These are phyloP conservation scores for Jordanella pulchra DNA, from an alignment of 2,797 vertebrate species.

Conservation along the genomic window DNA sequence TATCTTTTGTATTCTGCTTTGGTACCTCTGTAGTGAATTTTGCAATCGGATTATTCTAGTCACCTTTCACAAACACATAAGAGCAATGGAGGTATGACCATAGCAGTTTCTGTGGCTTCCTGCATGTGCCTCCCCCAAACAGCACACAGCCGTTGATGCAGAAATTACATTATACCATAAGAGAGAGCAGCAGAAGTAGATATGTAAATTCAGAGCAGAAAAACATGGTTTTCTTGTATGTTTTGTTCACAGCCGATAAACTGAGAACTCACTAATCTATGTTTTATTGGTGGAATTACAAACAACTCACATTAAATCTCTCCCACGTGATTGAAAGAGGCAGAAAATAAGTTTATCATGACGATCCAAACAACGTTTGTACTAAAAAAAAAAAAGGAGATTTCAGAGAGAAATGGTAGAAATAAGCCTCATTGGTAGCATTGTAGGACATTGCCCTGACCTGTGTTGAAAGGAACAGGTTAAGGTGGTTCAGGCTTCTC, in stretches of 20 bases:
- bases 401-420: neutral
- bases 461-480: neutral
- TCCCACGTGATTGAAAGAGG: neutral
- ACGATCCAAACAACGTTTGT: no score
- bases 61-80: neutral
- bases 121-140: neutral
- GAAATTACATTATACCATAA: neutral
- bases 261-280: neutral
- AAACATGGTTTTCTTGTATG: neutral
- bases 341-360: neutral
- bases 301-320: neutral
- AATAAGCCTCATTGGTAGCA: neutral
- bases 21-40: neutral
- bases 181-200: neutral
- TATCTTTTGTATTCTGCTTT: neutral
- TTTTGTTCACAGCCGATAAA: neutral
- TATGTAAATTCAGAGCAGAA: neutral
- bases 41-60: neutral
- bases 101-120: neutral
- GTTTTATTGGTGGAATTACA: neutral
- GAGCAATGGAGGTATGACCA: neutral
- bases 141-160: neutral
- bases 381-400: neutral
- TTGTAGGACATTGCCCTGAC: neutral
- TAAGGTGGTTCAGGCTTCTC: neutral